phyloP scores from a whole-genome alignment of 2,888 invertebrate genomes.

The Chrysina gloriosa region DNA sequence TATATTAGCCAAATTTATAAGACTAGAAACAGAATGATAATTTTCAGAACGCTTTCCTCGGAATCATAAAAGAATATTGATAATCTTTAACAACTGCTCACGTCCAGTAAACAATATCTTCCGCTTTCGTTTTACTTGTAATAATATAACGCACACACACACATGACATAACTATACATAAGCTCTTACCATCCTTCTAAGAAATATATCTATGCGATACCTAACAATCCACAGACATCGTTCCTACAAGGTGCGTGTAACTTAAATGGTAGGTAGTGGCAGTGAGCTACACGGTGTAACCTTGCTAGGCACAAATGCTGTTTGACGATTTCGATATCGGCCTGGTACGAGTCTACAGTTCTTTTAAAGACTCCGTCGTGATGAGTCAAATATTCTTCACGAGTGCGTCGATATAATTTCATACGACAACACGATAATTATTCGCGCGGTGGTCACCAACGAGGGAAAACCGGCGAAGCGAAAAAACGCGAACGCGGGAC shows the following conservation, averaged over 20 bases:
- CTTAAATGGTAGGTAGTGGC: slow-evolving; percentile 49
- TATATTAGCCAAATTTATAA: no score
- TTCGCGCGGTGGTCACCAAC: slow-evolving; percentile 7
- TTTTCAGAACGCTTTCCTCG: no score
- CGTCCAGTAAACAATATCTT: no score
- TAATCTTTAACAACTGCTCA: no score
- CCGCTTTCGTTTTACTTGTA: no score
- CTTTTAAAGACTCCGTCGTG: slow-evolving; percentile 56
- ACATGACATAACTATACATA: no score
- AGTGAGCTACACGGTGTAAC: slow-evolving; percentile 49
- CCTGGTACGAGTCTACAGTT: slow-evolving; percentile 58
- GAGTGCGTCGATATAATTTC: slow-evolving; percentile 27
- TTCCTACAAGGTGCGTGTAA: slow-evolving; percentile 51
- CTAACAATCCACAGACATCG: slow-evolving; percentile 34
- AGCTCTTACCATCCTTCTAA: background rate
- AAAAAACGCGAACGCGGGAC: background rate
- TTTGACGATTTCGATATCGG: slow-evolving; percentile 56
- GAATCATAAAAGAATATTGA: no score
- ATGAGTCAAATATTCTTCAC: slow-evolving; percentile 50
- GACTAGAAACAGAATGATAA: no score
- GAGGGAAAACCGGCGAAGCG: background rate
- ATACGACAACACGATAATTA: slow-evolving; percentile 1
- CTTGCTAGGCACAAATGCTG: slow-evolving; percentile 56
- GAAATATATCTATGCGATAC: slow-evolving; percentile 3
- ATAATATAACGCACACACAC: no score